Evolutionary conservation across 2,888 invertebrate species (phyloP), one percentile per base, ranked within the genome.

Genomic region (Hedya salicella): DNA sequence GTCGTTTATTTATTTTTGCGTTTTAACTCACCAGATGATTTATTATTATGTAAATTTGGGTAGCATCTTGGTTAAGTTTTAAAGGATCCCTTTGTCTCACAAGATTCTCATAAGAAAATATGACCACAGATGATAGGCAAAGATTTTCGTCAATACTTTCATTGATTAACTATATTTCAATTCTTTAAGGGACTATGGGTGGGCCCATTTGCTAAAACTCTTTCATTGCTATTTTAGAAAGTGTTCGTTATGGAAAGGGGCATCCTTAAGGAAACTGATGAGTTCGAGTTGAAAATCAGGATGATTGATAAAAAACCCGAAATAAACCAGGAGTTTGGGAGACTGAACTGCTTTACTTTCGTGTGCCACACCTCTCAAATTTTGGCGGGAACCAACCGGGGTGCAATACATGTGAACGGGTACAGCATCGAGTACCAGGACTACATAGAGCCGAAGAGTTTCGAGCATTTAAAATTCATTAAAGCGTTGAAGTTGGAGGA

Each of bases 301-400:
- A 73, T 73, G 56, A 75, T 82, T 1, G 74, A 77, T 0, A 82
- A 80, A 61, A 79, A 78, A 11, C 57, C 57, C 13, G 57, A 57
- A 42, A 69, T 73, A 0, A 72, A 68, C 46, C 70, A 80, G 3
- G 88, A 88, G 0, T 75, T 84, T 21, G 94, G 94, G 0, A 78
- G 73, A 14, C 79, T 93, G 3, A 92, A 91, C 2, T 89, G 91
- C 67, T 93, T 92, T 68, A 91, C 93, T 0, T 94, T 93, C 73
- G 86, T 94, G 0, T 75, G 83, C 1, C 79, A 81, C 5, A 91
- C 92, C 0, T 83, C 91, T 14, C 93, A 93, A 77, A 87, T 92
- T 16, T 82, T 94, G 19, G 93, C 93, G 4, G 89, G 82, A 0
- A 93, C 93, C 0, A 86, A 77, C 30, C 85, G 88, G 6, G 94